These are phyloP conservation scores for Drosophila saltans DNA, from an alignment of 1,140 invertebrate species.

Conservation along the genomic window DNA sequence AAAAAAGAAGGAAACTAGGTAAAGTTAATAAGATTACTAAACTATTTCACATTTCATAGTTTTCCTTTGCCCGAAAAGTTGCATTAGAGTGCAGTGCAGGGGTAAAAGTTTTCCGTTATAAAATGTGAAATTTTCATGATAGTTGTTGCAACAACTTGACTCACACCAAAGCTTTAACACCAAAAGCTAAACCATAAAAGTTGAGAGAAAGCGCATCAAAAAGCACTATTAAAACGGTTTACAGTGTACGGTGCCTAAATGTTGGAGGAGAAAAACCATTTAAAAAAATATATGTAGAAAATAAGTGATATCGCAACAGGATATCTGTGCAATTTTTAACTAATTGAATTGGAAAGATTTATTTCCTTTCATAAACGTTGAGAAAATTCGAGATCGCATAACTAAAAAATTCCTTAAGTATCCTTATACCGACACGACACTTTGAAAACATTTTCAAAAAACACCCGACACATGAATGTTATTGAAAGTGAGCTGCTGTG, in stretches of 20 bases:
- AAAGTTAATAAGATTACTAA: constrained; percentile 9
- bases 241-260: constrained; percentile 34
- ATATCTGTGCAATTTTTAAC: too few relatives aligned
- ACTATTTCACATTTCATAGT: constrained; percentile 5
- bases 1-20: constrained; percentile 7
- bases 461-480: constrained; percentile 21
- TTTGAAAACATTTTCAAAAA: background rate
- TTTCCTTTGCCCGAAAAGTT: background rate
- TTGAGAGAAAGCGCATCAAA: constrained; percentile 33
- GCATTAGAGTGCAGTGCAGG: background rate
- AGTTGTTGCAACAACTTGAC: constrained; percentile 48
- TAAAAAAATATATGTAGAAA: background rate
- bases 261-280: constrained; percentile 6
- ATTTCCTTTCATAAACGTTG: background rate
- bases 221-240: constrained; percentile 50
- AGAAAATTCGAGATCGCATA: too few relatives aligned
- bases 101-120: constrained; percentile 26
- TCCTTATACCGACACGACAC: background rate
- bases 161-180: constrained; percentile 58
- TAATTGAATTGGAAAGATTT: too few relatives aligned
- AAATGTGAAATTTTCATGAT: constrained; percentile 39
- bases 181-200: constrained; percentile 47
- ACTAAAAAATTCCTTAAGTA: background rate
- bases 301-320: background rate
- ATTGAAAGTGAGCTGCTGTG: constrained; percentile 20